Evolutionary conservation across 1,140 invertebrate species (phyloP), one percentile per base, ranked within the genome.

Genomic region (Drosophila kanapiae): DNA sequence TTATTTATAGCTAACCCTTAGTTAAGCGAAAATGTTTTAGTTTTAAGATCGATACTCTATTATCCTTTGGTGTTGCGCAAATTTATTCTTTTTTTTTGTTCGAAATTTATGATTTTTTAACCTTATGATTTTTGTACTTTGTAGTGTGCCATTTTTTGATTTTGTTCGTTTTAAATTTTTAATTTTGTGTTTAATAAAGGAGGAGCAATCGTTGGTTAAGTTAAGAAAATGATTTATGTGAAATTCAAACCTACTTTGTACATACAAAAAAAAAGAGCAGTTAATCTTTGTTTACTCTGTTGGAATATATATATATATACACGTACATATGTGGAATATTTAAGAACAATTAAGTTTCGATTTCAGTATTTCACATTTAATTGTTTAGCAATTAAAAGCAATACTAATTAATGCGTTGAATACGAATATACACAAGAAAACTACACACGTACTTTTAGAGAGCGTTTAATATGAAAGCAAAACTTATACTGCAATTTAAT

Each of bases 91-190:
- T 53, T 81, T 62, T 35, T 61, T 64, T 27, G 54, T 80, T n/a
- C 40, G 14, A 43, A 49, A 49, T 62, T 64, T 43, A 18, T 71
- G 10, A 51, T 42, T 68, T 48, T 54, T 23, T 59, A 37, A 53
- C 47, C 51, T 67, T 54, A 18, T 35, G 62, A 45, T 33, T 56
- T 47, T 49, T 64, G 57, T 47, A 74, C 56, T 82, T 37, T 64
- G 57, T 84, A 79, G 84, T 88, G 84, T 88, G 83, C 83, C 83
- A 87, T 87, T 78, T 69, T 77, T 78, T 54, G 18, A 49, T 54
- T 60, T 62, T 57, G 10, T 70, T 60, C 42, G 42, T 62, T 77
- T 60, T 43, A 38, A 48, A 51, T 33, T 53, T 54, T 37, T 37
- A 6, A 23, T 37, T 45, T 67, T 72, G 27, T 63, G 27, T 64